These are phyloP conservation scores for Anomalospiza imberbis DNA, from an alignment of 2,797 vertebrate species.

Conservation along the genomic window DNA sequence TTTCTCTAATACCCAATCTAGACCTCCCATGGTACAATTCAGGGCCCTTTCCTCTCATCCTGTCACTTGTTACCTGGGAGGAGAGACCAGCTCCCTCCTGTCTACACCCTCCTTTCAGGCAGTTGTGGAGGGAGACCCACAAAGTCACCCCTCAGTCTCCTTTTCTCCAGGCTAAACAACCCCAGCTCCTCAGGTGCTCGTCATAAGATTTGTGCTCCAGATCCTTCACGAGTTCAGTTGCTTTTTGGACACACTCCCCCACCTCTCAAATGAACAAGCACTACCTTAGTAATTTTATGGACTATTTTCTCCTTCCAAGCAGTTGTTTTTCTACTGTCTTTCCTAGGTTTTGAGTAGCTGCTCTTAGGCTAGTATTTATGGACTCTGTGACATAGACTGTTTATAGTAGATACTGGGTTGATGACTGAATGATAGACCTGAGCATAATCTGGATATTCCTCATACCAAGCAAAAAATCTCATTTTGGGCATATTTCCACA, in stretches of 20 bases:
- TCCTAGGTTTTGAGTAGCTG: neutral
- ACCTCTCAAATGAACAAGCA: neutral
- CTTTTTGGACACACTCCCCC: neutral
- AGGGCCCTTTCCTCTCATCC: neutral
- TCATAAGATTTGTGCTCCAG: neutral
- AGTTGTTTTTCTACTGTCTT: neutral
- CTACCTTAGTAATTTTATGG: neutral
- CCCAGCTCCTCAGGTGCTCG: neutral
- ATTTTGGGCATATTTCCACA: neutral
- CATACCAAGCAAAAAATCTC: neutral
- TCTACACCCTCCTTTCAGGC: neutral
- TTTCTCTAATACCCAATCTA: neutral
- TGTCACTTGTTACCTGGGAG: neutral
- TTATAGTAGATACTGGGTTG: neutral
- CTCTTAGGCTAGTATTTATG: neutral
- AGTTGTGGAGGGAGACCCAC: neutral
- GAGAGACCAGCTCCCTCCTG: neutral
- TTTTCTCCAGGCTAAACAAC: neutral
- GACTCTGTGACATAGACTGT: neutral
- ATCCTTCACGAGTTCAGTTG: neutral
- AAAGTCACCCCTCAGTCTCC: neutral
- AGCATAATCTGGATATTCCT: neutral
- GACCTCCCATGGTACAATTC: neutral
- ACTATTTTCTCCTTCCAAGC: neutral
- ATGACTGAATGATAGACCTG: neutral